These are phyloP conservation scores for Acanthococcus lagerstroemiae DNA, from an alignment of 2,888 invertebrate species.

Conservation along the genomic window DNA sequence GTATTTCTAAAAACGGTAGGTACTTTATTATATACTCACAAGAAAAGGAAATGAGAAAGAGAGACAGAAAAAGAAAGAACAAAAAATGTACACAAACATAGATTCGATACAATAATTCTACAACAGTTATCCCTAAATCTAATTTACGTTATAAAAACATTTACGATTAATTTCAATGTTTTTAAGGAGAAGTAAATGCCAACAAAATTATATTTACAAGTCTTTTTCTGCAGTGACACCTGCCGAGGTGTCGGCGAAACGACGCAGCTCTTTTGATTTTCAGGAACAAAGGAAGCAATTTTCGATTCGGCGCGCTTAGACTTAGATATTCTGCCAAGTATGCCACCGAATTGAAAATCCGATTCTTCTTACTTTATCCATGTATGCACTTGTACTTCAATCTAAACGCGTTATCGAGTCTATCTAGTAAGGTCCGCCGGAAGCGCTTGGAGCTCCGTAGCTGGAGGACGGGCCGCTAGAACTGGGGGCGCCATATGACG, in stretches of 20 bases:
- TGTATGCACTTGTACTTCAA: neutral
- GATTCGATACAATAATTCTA: constrained; percentile 3
- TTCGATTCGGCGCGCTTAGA: too few species aligned
- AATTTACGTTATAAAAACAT: constrained; percentile 13
- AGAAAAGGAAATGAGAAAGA: too few species aligned
- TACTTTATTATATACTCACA: too few species aligned
- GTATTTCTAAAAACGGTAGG: too few species aligned
- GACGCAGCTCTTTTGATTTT: too few species aligned
- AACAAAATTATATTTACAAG: constrained; percentile 19
- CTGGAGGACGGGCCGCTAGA: constrained; percentile 35
- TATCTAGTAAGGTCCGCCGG: constrained; percentile 34
- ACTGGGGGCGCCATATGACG: constrained; percentile 39
- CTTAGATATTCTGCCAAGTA: too few species aligned
- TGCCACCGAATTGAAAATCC: too few species aligned
- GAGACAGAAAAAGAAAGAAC: constrained; percentile 7
- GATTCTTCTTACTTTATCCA: too few species aligned
- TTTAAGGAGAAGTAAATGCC: constrained; percentile 19
- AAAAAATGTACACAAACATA: constrained; percentile 1
- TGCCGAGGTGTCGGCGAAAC: too few species aligned
- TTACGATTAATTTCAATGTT: constrained; percentile 10
- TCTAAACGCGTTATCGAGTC: neutral
- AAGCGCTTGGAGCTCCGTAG: constrained; percentile 38
- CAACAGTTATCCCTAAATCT: constrained; percentile 15
- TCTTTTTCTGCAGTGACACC: too few species aligned
- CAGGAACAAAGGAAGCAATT: too few species aligned